phyloP scores from a whole-genome alignment of 1,140 invertebrate genomes.

The Drosophila rhopaloa region DNA sequence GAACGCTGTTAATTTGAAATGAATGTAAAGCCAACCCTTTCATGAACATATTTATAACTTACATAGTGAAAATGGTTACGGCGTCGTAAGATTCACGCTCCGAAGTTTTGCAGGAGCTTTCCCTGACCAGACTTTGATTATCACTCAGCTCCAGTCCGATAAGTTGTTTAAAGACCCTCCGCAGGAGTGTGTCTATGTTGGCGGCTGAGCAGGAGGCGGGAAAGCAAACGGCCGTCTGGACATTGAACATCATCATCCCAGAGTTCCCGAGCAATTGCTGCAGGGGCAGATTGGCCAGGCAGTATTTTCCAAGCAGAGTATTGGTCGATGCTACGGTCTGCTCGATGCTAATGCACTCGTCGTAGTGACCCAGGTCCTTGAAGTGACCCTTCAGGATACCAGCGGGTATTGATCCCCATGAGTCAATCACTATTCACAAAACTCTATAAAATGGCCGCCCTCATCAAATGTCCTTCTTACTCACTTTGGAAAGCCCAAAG shows the following conservation, averaged over 20 bases:
- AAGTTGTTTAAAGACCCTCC: slow-evolving; percentile 18
- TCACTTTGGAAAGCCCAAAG: slow-evolving; percentile 58
- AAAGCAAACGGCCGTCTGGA: slow-evolving; percentile 48
- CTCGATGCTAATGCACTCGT: slow-evolving; percentile 59
- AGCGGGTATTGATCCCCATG: slow-evolving; percentile 69
- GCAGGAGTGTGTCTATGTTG: slow-evolving; percentile 44
- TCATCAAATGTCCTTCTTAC: neutral
- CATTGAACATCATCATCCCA: slow-evolving; percentile 7
- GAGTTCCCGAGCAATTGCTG: slow-evolving; percentile 22
- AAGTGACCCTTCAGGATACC: slow-evolving; percentile 54
- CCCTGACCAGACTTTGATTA: slow-evolving; percentile 14
- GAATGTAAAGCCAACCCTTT: neutral
- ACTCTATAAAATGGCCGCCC: neutral
- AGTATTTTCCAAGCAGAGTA: slow-evolving; percentile 53
- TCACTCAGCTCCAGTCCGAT: slow-evolving; percentile 29
- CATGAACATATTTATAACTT: neutral
- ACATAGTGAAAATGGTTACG: slow-evolving; percentile 63
- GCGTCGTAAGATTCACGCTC: slow-evolving; percentile 23
- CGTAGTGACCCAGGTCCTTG: slow-evolving; percentile 63
- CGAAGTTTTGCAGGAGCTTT: slow-evolving; percentile 33
- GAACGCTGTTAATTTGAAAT: slow-evolving; percentile 7
- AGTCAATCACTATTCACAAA: slow-evolving; percentile 55
- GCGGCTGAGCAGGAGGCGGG: slow-evolving; percentile 44
- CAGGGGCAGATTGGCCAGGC: slow-evolving; percentile 42
- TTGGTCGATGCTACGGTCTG: slow-evolving; percentile 14